Evolutionary conservation across 2,113 vertebrate genomes (phyloP).

Genomic region (Pseudopipra pipra): DNA sequence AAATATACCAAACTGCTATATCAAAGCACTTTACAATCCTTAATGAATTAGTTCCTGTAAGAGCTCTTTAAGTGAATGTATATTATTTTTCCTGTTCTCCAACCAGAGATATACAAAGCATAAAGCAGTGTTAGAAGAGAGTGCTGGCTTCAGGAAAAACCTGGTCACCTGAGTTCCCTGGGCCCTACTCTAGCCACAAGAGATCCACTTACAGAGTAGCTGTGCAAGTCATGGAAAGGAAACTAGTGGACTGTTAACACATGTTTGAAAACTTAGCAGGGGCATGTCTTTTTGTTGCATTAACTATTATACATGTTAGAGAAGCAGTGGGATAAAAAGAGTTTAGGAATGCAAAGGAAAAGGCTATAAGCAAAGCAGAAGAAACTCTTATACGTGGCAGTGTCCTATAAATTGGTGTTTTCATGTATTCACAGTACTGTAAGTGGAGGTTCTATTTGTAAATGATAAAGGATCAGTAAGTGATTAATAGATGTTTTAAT

Average conservation of each 20-base stretch:
- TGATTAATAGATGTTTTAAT: conserved; percentile 29
- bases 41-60: conserved; percentile 33
- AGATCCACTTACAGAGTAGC: not conserved
- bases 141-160: not conserved
- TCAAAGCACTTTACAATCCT: not conserved
- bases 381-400: not conserved
- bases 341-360: not conserved
- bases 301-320: not conserved
- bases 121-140: not conserved
- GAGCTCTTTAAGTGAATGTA: not conserved
- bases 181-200: not conserved
- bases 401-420: not conserved
- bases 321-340: not conserved
- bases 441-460: not conserved
- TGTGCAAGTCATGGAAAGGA: not conserved
- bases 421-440: not conserved
- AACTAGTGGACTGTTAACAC: not conserved
- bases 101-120: not conserved
- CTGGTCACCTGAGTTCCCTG: not conserved
- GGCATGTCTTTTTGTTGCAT: not conserved
- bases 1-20: not conserved
- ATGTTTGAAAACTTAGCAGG: not conserved
- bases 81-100: not conserved
- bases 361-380: not conserved
- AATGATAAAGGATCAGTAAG: not conserved